These are phyloP conservation scores for Ceratotherium simum DNA, from an alignment of 2,113 vertebrate species.

Conservation along the genomic window DNA sequence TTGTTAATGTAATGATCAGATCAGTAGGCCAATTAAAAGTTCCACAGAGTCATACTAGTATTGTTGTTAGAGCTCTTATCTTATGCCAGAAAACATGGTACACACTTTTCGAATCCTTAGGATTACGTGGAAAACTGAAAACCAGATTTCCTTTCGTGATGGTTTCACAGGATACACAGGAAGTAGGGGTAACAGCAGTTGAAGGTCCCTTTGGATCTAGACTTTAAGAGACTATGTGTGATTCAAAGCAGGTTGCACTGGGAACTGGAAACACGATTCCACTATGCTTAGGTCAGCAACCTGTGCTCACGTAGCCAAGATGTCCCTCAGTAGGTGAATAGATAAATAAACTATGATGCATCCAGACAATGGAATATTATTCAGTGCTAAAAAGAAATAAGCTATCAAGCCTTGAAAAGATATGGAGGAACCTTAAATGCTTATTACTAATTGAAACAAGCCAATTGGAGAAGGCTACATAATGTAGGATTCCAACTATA, in stretches of 20 bases:
- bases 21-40: neutral
- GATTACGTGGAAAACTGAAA: neutral
- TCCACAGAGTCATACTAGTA: neutral
- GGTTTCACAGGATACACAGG: rapidly evolving
- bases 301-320: neutral
- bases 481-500: too few relatives aligned
- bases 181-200: neutral
- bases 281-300: too few relatives aligned
- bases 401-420: too few relatives aligned
- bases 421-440: too few relatives aligned
- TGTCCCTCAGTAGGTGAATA: neutral
- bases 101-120: neutral
- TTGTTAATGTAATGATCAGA: neutral
- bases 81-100: rapidly evolving
- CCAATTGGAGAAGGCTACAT: too few relatives aligned
- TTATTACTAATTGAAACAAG: too few relatives aligned
- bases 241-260: neutral
- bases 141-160: rapidly evolving
- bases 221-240: neutral
- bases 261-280: neutral
- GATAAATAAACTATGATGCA: too few relatives aligned
- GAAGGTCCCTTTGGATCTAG: rapidly evolving
- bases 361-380: too few relatives aligned
- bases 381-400: too few relatives aligned
- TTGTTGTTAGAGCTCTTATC: too few relatives aligned